Evolutionary conservation across 2,113 vertebrate species (phyloP).

Genomic region (Forbesichthys agassizii): DNA sequence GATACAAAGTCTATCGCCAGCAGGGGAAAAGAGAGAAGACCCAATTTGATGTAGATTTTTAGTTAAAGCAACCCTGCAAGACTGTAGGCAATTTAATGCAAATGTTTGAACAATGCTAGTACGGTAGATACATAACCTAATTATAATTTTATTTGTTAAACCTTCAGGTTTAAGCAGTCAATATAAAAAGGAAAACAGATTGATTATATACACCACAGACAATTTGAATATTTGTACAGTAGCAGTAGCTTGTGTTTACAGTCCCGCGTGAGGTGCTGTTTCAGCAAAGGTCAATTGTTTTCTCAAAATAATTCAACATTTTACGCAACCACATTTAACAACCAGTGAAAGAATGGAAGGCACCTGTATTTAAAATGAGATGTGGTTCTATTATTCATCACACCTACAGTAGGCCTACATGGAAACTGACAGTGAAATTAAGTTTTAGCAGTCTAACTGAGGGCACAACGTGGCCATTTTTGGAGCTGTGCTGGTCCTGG

Average conservation of each 20-base stretch:
- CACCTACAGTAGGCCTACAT: no score
- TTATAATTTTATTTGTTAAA: conserved; percentile 5
- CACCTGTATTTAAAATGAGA: not conserved
- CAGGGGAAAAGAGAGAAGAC: no score
- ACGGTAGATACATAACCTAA: not conserved
- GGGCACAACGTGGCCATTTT: no score
- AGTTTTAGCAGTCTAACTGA: no score
- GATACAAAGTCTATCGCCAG: no score
- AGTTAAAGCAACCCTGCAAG: not conserved
- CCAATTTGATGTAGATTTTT: not conserved
- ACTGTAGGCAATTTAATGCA: not conserved
- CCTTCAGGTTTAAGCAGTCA: not conserved
- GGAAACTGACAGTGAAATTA: no score
- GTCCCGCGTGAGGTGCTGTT: no score
- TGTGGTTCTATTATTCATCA: no score
- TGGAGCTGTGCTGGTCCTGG: no score
- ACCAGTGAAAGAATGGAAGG: not conserved
- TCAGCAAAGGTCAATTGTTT: not conserved
- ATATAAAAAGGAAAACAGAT: not conserved
- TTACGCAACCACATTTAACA: not conserved
- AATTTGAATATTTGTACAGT: not conserved
- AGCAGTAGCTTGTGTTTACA: not conserved
- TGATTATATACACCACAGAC: not conserved
- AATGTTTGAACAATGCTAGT: conserved; percentile 7
- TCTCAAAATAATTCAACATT: not conserved